Conservation (phyloP, 2,888 invertebrate species). For the Drosophila multiciliata region DNA sequence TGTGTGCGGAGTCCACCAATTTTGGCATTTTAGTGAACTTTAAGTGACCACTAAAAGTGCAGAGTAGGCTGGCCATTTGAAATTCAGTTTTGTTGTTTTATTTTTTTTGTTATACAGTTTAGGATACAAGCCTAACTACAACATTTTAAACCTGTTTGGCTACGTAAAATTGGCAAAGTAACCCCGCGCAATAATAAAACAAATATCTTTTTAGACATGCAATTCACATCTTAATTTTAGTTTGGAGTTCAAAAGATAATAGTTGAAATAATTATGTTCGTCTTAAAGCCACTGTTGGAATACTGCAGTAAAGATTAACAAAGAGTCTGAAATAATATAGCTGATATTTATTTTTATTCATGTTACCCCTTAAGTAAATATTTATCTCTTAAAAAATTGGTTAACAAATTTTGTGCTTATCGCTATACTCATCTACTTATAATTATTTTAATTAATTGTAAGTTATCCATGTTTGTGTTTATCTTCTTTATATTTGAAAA, state of each 20-base stretch:
- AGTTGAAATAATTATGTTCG: background rate
- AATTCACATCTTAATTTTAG: background rate
- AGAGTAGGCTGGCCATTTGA: slow-evolving; percentile 1
- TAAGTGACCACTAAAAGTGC: slow-evolving; percentile 40
- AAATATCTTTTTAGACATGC: background rate
- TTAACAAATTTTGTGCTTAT: slow-evolving; percentile 2
- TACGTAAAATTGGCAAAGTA: background rate
- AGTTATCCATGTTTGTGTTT: slow-evolving; percentile 12
- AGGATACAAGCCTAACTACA: slow-evolving; percentile 37
- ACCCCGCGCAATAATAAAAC: background rate
- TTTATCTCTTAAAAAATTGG: slow-evolving; percentile 1
- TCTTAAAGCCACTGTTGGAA: background rate
- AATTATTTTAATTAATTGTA: slow-evolving; percentile 28
- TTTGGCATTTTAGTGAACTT: slow-evolving; percentile 45
- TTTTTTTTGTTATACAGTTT: background rate
- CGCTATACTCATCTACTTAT: background rate
- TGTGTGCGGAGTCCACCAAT: slow-evolving; percentile 30
- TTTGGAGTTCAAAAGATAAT: background rate
- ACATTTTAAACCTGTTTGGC: background rate
- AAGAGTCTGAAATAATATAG: background rate
- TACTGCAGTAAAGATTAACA: background rate
- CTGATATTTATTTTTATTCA: background rate
- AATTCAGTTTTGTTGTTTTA: background rate
- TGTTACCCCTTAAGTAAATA: background rate
- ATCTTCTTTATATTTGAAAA: slow-evolving; percentile 10